A percentile compares a stretch with the other conserved stretches of the same genome.
Evolutionary conservation across 2,888 invertebrate species (phyloP).

Genomic region (Erebia epiphron): DNA sequence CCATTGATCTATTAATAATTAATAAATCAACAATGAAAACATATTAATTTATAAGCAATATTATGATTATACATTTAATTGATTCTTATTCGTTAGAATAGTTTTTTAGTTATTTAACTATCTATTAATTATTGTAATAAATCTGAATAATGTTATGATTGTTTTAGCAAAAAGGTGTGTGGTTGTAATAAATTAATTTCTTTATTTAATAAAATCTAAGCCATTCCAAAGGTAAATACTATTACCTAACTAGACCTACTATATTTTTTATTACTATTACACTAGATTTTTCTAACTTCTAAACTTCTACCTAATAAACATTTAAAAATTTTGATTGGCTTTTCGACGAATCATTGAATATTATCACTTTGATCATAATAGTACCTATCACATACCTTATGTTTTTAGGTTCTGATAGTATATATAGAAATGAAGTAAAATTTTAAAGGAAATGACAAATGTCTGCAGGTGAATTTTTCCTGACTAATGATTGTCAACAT

Average conservation of each 20-base stretch:
- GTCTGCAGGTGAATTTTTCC: too few species aligned
- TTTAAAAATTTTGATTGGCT: neutral
- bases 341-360: too few species aligned
- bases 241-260: neutral
- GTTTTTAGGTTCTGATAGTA: too few species aligned
- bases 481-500: too few species aligned
- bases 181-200: neutral
- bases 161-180: neutral
- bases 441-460: too few species aligned
- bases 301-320: neutral
- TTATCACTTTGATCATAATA: too few species aligned
- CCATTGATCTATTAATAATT: too few species aligned
- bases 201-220: constrained; percentile 1
- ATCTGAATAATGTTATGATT: neutral
- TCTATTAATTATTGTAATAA: neutral
- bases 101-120: neutral
- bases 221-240: constrained; percentile 4
- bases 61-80: neutral
- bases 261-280: neutral
- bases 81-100: neutral
- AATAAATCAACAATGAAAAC: neutral
- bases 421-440: too few species aligned
- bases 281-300: constrained; percentile 16
- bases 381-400: too few species aligned
- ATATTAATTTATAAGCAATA: constrained; percentile 12